Evolutionary conservation across 2,113 vertebrate species (phyloP).

Genomic region (Charadrius vociferus): DNA sequence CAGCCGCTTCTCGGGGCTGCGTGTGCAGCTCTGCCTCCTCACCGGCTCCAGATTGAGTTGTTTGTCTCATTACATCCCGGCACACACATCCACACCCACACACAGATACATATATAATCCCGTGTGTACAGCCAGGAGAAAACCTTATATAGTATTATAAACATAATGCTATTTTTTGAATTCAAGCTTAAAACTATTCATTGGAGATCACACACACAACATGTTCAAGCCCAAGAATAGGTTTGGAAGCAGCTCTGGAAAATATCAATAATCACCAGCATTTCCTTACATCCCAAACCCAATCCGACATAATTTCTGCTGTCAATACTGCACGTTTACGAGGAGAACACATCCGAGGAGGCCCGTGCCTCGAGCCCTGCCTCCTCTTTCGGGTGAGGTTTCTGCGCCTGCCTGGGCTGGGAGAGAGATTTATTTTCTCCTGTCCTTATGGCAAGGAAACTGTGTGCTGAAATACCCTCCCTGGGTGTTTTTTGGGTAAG

Average conservation of each 20-base stretch:
- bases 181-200: constrained; percentile 18
- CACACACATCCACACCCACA: constrained; percentile 32
- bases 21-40: background rate
- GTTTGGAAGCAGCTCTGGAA: constrained; percentile 35
- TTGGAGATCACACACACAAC: background rate
- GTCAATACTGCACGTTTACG: background rate
- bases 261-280: constrained; percentile 4
- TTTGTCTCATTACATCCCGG: constrained; percentile 32
- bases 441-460: background rate
- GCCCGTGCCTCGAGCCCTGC: background rate
- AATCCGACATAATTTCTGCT: background rate
- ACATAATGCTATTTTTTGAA: constrained; percentile 41
- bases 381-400: background rate
- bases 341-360: background rate
- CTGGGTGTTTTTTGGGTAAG: background rate
- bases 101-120: constrained; percentile 33
- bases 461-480: background rate
- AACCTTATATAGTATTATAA: constrained; percentile 53
- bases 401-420: background rate
- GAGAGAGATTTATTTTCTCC: background rate
- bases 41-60: constrained; percentile 32
- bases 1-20: background rate
- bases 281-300: background rate
- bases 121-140: background rate
- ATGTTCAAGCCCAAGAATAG: background rate